These are phyloP conservation scores for Pararge aegeria DNA, from an alignment of 1,140 invertebrate species.

Conservation along the genomic window DNA sequence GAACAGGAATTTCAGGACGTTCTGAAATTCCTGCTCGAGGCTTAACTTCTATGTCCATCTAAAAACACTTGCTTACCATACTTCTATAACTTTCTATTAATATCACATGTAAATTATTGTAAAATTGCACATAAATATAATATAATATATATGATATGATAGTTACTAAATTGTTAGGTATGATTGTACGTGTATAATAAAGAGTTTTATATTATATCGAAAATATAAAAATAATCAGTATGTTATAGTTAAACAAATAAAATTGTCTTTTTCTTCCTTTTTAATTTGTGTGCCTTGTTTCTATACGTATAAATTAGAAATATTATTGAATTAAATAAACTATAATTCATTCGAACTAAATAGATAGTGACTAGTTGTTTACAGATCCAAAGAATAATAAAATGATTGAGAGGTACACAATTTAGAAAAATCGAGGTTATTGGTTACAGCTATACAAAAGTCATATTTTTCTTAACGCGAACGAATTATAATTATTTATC, in stretches of 20 bases:
- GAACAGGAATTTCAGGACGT: no score
- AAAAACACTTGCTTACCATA: no score
- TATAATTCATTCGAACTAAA: constrained; percentile 5
- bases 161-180: no score
- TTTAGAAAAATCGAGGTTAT: no score
- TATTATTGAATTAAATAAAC: constrained; percentile 5
- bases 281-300: constrained; percentile 26
- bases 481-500: not conserved
- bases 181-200: not conserved
- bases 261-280: constrained; percentile 10
- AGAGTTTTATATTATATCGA: constrained; percentile 5
- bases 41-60: not conserved
- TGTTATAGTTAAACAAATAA: not conserved
- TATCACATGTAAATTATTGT: constrained; percentile 18
- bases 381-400: no score
- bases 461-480: not conserved
- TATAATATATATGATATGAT: not conserved
- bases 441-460: no score
- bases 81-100: not conserved
- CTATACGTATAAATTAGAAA: constrained; percentile 3
- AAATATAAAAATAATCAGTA: constrained; percentile 1
- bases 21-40: no score
- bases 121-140: constrained; percentile 16
- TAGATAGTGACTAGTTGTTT: not conserved
- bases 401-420: no score